Percentiles rank a stretch among this genome's conserved stretches.
phyloP scores from a whole-genome alignment of 2,113 vertebrate genomes.

The Podiceps cristatus region DNA sequence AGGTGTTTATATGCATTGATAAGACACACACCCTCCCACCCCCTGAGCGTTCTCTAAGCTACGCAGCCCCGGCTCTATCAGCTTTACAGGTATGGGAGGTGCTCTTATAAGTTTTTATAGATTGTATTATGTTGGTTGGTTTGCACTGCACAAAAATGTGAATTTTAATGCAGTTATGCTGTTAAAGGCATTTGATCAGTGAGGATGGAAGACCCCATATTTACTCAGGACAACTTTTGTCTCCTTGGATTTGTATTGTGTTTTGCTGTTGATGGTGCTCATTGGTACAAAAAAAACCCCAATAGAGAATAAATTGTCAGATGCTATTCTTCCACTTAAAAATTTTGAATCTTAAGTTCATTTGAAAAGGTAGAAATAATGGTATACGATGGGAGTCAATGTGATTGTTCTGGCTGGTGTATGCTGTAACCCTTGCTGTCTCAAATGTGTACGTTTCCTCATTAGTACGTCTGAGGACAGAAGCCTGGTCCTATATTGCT shows the following conservation, averaged over 20 bases:
- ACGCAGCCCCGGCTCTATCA: background rate
- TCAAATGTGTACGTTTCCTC: background rate
- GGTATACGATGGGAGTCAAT: background rate
- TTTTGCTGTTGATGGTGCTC: constrained; percentile 2
- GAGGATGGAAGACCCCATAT: background rate
- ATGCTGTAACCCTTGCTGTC: background rate
- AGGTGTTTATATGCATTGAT: background rate
- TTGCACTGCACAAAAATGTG: background rate
- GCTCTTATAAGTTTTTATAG: background rate
- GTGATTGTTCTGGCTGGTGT: background rate
- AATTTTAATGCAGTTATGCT: background rate
- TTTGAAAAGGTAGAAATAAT: constrained; percentile 2
- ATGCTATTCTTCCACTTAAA: constrained; percentile 39
- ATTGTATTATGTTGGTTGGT: background rate
- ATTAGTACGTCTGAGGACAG: background rate
- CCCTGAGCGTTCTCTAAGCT: background rate
- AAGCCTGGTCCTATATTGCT: background rate
- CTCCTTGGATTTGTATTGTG: background rate
- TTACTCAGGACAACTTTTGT: background rate
- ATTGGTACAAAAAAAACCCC: constrained; percentile 9
- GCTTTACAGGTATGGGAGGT: background rate
- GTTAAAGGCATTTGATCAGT: background rate
- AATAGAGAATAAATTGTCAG: constrained; percentile 37
- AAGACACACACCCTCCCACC: rapidly evolving
- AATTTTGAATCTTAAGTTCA: constrained; percentile 27